Conservation (phyloP, 2,113 vertebrate species). For the Callionymus lyra region DNA sequence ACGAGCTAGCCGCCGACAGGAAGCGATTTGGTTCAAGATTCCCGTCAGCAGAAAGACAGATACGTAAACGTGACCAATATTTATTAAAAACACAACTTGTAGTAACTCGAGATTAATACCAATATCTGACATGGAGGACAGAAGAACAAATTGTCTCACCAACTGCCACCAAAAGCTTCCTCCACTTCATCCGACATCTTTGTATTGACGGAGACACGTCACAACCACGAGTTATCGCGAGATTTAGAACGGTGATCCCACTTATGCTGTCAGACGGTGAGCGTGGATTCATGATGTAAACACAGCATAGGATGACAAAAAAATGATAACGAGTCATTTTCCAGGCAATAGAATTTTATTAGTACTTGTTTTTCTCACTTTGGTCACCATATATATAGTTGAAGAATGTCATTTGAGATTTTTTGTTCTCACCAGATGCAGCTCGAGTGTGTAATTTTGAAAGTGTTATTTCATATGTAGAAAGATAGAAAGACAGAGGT, state of each 20-base stretch:
- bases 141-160: constrained; percentile 49
- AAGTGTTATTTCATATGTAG: not conserved
- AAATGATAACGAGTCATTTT: constrained; percentile 8
- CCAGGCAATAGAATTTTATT: constrained; percentile 58
- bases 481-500: no score
- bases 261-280: no score
- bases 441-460: constrained; percentile 18
- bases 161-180: constrained; percentile 62
- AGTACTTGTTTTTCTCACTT: constrained; percentile 42
- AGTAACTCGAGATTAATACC: no score
- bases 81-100: no score
- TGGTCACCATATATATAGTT: constrained; percentile 45
- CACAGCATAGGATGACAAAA: no score
- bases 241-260: not conserved
- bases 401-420: constrained; percentile 22
- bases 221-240: constrained; percentile 16
- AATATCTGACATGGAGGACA: not conserved
- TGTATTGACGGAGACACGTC: constrained; percentile 66
- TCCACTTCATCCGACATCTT: constrained; percentile 69
- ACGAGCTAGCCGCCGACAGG: no score
- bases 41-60: no score
- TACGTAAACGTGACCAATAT: no score
- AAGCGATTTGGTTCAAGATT: no score
- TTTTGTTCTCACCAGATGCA: constrained; percentile 8
- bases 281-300: no score